Evolutionary conservation across 2,888 invertebrate genomes (phyloP).

Genomic region (Hanleya hanleyi): DNA sequence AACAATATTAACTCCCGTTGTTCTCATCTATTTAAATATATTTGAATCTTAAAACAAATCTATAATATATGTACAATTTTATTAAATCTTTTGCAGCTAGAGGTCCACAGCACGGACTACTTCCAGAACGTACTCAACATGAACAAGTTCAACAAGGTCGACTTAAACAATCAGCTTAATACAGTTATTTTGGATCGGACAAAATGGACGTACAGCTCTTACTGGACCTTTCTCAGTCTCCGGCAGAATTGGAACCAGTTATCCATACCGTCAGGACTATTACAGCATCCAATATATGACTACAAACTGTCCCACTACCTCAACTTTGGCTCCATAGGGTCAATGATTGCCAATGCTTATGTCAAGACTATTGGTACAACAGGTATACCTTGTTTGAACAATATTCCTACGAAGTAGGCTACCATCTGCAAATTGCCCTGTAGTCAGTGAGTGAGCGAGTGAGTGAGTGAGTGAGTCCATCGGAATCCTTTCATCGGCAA

Average conservation of each 20-base stretch:
- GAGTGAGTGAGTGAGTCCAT: no score
- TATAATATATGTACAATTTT: no score
- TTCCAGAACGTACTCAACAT: slow-evolving; percentile 76
- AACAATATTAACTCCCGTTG: no score
- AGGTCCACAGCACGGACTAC: slow-evolving; percentile 76
- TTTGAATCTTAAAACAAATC: no score
- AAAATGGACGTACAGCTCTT: slow-evolving; percentile 50
- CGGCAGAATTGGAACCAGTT: slow-evolving; percentile 62
- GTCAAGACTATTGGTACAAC: slow-evolving; percentile 56
- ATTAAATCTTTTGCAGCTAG: slow-evolving; percentile 71
- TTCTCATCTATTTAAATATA: no score
- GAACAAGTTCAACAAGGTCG: slow-evolving; percentile 72
- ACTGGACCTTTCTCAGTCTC: slow-evolving; percentile 46
- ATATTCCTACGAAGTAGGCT: no score
- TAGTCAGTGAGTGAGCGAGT: no score
- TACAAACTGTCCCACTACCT: slow-evolving; percentile 54
- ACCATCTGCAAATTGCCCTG: no score
- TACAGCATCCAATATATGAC: slow-evolving; percentile 66
- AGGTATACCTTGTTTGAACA: no score
- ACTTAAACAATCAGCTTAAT: slow-evolving; percentile 51
- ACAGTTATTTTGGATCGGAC: slow-evolving; percentile 38
- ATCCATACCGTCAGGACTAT: slow-evolving; percentile 60
- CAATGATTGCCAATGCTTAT: slow-evolving; percentile 52
- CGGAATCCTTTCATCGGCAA: no score
- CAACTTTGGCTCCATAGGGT: slow-evolving; percentile 65